Evolutionary conservation across 2,888 invertebrate genomes (phyloP).

Genomic region (Brachylomia viminalis): DNA sequence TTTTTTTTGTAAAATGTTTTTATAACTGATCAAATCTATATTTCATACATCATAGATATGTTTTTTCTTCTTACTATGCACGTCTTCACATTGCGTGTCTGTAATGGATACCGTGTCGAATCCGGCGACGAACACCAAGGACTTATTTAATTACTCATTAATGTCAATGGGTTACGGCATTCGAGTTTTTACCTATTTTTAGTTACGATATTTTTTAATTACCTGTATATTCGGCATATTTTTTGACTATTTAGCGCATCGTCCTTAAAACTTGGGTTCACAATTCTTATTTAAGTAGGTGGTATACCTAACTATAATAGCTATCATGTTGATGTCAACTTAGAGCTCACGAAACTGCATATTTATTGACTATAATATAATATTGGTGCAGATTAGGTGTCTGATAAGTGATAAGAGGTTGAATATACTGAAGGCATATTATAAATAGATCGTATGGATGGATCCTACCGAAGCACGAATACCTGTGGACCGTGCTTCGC

Average conservation of each 20-base stretch:
- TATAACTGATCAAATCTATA: not conserved
- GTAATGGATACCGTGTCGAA: slow-evolving; percentile 55
- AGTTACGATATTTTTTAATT: slow-evolving; percentile 17
- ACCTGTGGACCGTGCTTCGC: not conserved
- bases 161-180: slow-evolving; percentile 49
- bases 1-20: too few relatives aligned
- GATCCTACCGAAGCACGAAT: not conserved
- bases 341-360: not conserved
- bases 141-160: slow-evolving; percentile 50
- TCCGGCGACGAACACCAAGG: slow-evolving; percentile 58
- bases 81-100: slow-evolving; percentile 47
- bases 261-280: not conserved
- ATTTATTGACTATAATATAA: not conserved
- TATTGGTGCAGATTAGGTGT: not conserved
- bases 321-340: not conserved
- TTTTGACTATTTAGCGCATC: not conserved
- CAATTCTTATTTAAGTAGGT: not conserved
- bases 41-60: not conserved
- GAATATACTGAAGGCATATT: not conserved
- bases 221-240: not conserved
- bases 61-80: slow-evolving; percentile 23
- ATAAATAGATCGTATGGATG: not conserved
- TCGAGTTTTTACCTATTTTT: slow-evolving; percentile 26
- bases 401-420: not conserved
- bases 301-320: not conserved